A percentile compares a stretch with the other conserved stretches of the same genome.
Evolutionary conservation across 1,140 invertebrate genomes (phyloP).

Genomic region (Anastrepha obliqua): DNA sequence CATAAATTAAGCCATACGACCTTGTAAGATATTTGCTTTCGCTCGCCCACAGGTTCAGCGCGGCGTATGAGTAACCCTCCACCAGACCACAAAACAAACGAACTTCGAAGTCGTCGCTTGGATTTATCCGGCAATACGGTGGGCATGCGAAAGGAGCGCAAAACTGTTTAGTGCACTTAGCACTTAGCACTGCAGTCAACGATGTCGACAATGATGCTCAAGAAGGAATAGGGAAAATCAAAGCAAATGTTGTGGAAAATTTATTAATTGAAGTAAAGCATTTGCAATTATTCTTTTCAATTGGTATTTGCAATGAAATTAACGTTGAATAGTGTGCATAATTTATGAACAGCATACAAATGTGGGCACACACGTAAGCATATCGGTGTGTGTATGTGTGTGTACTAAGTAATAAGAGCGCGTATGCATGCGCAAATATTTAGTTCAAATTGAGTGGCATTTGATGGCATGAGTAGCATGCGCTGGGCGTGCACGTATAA

Average conservation of each 20-base stretch:
- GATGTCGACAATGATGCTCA: not conserved
- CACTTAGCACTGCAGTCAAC: not conserved
- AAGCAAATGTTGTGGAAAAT: slow-evolving; percentile 6
- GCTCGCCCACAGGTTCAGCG: not conserved
- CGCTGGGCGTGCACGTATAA: not conserved
- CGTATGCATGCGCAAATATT: not conserved
- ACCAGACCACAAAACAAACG: not conserved
- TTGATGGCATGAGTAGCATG: not conserved
- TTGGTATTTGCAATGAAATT: slow-evolving; percentile 5
- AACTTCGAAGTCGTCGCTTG: not conserved
- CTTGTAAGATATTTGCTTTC: not conserved
- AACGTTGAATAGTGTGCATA: not conserved
- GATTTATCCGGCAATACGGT: not conserved
- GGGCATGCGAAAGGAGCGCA: not conserved
- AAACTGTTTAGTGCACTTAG: not conserved
- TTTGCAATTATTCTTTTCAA: slow-evolving; percentile 12
- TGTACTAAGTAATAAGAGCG: not conserved
- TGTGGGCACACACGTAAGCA: not conserved
- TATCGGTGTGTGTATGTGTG: not conserved
- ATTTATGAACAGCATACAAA: not conserved
- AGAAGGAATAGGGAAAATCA: not conserved
- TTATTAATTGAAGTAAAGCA: slow-evolving; percentile 32
- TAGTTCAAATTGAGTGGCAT: not conserved
- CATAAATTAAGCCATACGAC: not conserved
- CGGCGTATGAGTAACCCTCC: not conserved